phyloP scores from a whole-genome alignment of 2,797 vertebrate species.

The Poecilia wingei region DNA sequence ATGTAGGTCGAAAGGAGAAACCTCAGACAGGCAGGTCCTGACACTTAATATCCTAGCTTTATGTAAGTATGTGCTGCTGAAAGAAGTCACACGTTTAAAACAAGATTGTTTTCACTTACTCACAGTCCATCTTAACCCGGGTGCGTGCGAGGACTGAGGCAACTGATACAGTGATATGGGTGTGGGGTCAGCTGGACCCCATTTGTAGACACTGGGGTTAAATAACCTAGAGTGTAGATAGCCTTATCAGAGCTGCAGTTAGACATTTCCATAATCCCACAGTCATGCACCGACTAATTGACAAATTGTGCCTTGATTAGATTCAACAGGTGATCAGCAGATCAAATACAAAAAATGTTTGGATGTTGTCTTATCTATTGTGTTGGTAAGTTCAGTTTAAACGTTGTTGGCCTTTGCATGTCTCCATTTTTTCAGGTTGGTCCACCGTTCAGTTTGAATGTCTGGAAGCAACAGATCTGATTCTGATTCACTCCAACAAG shows the following conservation, averaged over 20 bases:
- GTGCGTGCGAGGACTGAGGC: no score
- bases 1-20: neutral
- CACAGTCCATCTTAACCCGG: neutral
- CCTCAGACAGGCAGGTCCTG: neutral
- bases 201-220: neutral
- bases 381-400: neutral
- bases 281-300: neutral
- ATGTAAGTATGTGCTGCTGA: neutral
- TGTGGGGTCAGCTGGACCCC: no score
- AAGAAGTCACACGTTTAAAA: neutral
- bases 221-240: neutral
- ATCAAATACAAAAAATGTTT: neutral
- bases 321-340: neutral
- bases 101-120: neutral
- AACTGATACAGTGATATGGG: no score
- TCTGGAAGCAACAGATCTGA: constrained; percentile 73
- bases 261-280: neutral
- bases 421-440: constrained; percentile 32
- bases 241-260: no score
- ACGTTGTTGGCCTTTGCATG: neutral
- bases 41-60: neutral
- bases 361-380: neutral
- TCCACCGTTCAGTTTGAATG: constrained; percentile 81
- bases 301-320: neutral
- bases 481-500: constrained; percentile 92